phyloP scores from a whole-genome alignment of 2,888 invertebrate species.

The Machimus rusticus region DNA sequence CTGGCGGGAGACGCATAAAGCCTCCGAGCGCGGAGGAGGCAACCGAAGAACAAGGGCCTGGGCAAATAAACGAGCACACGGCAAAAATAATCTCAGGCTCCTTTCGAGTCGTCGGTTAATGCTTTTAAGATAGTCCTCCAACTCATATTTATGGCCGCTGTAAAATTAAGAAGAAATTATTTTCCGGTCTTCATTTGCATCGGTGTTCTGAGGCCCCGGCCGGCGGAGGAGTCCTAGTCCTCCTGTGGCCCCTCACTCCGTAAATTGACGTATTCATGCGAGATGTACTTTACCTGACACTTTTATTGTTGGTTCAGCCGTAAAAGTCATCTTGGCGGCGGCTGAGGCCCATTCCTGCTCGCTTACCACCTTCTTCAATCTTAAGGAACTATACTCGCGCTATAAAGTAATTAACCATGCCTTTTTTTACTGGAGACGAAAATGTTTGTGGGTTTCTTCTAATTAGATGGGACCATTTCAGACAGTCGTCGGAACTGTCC shows the following conservation, averaged over 20 bases:
- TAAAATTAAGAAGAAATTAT: conserved; percentile 41
- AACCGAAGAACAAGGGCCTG: not conserved
- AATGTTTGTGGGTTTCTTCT: conserved; percentile 20
- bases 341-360: not conserved
- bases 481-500: not conserved
- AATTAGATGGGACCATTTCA: not conserved
- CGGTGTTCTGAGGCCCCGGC: not conserved
- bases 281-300: conserved; percentile 41
- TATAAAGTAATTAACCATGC: conserved; percentile 31
- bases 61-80: not conserved
- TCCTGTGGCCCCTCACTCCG: not conserved
- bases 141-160: conserved; percentile 37
- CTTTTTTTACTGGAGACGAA: not conserved
- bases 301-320: conserved; percentile 36
- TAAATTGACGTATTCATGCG: conserved; percentile 35
- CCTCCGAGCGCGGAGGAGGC: not conserved
- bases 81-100: not conserved
- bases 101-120: conserved; percentile 18
- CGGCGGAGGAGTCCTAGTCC: not conserved
- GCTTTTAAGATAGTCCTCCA: conserved; percentile 33
- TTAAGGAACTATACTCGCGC: not conserved
- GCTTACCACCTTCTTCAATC: not conserved
- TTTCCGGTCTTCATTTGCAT: conserved; percentile 22
- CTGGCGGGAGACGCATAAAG: not conserved
- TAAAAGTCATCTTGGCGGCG: conserved; percentile 16